A percentile compares a stretch with the other conserved stretches of the same genome.
These are phyloP conservation scores for Centropus unirufus DNA, from an alignment of 2,113 vertebrate species.

Conservation along the genomic window DNA sequence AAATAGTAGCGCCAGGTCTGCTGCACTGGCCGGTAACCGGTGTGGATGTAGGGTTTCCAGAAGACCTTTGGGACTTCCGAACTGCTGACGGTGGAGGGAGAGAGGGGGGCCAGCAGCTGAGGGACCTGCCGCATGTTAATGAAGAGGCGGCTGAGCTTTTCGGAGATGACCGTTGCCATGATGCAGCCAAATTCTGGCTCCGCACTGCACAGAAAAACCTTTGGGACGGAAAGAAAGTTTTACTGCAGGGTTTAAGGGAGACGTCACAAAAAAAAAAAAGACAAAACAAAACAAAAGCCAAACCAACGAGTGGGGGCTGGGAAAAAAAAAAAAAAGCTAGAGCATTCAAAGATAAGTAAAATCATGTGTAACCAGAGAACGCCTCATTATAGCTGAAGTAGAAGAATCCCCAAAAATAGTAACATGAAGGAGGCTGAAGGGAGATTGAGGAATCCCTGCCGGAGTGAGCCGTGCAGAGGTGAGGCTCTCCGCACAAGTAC, in stretches of 20 bases:
- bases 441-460: background rate
- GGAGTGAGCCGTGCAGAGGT: background rate
- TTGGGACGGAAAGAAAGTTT: background rate
- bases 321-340: no score
- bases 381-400: background rate
- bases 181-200: fast-evolving
- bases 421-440: background rate
- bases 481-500: background rate
- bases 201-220: fast-evolving
- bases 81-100: slow-evolving; percentile 85
- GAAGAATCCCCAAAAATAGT: background rate
- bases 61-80: slow-evolving; percentile 88
- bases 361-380: fast-evolving
- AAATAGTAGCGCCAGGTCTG: slow-evolving; percentile 92
- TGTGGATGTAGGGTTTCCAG: slow-evolving; percentile 89
- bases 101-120: slow-evolving; percentile 78
- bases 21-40: slow-evolving; percentile 87
- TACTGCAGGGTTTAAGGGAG: fast-evolving
- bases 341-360: background rate
- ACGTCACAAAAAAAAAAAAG: background rate
- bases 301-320: no score
- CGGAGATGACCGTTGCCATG: slow-evolving; percentile 87
- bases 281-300: no score
- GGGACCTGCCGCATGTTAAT: slow-evolving; percentile 81
- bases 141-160: slow-evolving; percentile 88